A percentile compares a stretch with the other conserved stretches of the same genome.
Evolutionary conservation across 2,797 vertebrate genomes (phyloP).

Genomic region (Parauchenoglanis ngamensis): DNA sequence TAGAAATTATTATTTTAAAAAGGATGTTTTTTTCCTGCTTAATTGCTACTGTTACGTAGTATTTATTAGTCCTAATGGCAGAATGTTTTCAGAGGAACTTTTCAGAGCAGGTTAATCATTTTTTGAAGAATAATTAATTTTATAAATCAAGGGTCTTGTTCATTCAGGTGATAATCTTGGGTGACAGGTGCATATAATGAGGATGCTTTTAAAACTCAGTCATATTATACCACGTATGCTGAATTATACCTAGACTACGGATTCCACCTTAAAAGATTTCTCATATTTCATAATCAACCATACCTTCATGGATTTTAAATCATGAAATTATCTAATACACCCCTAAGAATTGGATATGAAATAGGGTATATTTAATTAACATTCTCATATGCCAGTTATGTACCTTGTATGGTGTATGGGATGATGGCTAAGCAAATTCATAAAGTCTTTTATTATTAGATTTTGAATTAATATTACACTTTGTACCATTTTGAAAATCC

Average conservation of each 20-base stretch:
- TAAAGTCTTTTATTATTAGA: background rate
- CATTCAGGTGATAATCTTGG: background rate
- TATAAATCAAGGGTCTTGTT: background rate
- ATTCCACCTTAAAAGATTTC: background rate
- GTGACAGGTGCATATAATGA: background rate
- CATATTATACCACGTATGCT: background rate
- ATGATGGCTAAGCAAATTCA: background rate
- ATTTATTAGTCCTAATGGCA: conserved; percentile 9
- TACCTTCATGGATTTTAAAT: background rate
- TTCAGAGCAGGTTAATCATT: background rate
- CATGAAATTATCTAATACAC: background rate
- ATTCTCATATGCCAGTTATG: background rate
- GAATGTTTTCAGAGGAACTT: background rate
- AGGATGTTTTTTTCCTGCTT: background rate
- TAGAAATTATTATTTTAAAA: background rate
- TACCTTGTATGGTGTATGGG: background rate
- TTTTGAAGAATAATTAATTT: background rate
- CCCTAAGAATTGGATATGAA: background rate
- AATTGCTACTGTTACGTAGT: background rate
- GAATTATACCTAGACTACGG: background rate
- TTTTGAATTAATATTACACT: background rate
- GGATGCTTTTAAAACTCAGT: background rate
- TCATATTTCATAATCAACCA: background rate
- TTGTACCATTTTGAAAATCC: background rate
- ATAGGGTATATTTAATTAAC: background rate